phyloP scores from a whole-genome alignment of 2,888 invertebrate genomes.

The Thecophora atra region DNA sequence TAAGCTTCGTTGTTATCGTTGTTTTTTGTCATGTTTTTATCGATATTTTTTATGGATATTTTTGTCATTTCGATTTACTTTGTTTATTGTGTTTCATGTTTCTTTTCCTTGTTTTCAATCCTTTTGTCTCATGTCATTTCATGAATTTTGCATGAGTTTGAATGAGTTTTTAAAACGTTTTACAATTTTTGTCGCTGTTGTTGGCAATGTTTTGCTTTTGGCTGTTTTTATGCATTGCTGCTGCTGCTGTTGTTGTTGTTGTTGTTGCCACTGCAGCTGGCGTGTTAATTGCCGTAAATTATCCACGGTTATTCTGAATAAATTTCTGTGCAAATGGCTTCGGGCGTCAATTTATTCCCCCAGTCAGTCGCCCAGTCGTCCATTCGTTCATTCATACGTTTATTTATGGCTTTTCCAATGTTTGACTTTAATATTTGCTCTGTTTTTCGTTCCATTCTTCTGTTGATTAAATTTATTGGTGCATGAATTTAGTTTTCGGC shows the following conservation, averaged over 20 bases:
- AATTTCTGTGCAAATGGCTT: constrained; percentile 22
- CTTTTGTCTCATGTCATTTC: background rate
- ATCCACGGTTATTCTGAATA: constrained; percentile 40
- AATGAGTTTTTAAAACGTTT: constrained; percentile 33
- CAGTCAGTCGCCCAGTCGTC: constrained; percentile 11
- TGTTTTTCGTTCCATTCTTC: background rate
- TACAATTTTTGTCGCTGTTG: background rate
- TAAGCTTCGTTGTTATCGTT: background rate
- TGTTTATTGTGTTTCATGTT: too few species aligned
- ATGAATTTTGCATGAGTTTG: constrained; percentile 1
- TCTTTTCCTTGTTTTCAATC: background rate
- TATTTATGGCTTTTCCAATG: background rate
- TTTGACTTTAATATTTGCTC: background rate
- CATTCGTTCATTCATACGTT: background rate
- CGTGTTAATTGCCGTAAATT: constrained; percentile 60
- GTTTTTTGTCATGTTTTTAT: constrained; percentile 9
- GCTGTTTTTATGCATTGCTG: constrained; percentile 3
- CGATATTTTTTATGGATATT: background rate
- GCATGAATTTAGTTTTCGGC: background rate
- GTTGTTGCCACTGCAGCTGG: constrained; percentile 44
- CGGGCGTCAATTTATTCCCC: constrained; percentile 32
- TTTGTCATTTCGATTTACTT: background rate
- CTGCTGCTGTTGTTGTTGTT: constrained; percentile 10
- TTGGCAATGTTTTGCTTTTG: background rate
- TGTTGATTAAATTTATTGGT: constrained; percentile 18